Conservation (phyloP, 2,888 invertebrate species). For the Drosophila hamatofila region DNA sequence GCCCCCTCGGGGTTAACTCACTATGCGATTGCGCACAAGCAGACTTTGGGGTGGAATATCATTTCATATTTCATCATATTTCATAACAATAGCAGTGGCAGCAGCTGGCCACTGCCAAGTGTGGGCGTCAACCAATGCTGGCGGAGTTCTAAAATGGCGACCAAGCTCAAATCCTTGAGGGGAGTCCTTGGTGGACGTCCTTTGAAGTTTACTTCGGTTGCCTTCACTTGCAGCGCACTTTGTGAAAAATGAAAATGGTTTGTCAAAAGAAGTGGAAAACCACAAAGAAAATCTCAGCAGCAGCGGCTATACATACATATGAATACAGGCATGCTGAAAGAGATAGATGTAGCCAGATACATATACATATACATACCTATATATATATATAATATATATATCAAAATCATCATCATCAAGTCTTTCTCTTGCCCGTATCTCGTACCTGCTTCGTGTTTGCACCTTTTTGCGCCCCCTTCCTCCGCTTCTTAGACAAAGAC, state of each 20-base stretch:
- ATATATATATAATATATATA: constrained; percentile 54
- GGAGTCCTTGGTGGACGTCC: constrained; percentile 7
- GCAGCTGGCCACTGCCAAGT: neutral
- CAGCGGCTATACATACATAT: constrained; percentile 17
- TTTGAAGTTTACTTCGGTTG: constrained; percentile 37
- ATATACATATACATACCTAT: constrained; percentile 49
- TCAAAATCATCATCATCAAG: constrained; percentile 62
- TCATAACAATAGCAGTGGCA: constrained; percentile 55
- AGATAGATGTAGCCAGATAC: constrained; percentile 1
- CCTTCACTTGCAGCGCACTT: constrained; percentile 39
- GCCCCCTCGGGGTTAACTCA: neutral
- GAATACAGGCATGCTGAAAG: neutral
- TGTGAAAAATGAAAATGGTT: constrained; percentile 53
- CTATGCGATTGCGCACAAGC: constrained; percentile 63
- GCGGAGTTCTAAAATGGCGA: constrained; percentile 62
- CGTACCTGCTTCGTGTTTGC: constrained; percentile 58
- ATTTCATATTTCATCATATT: constrained; percentile 78
- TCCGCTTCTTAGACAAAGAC: constrained; percentile 41
- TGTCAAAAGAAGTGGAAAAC: constrained; percentile 82
- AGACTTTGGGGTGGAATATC: constrained; percentile 51
- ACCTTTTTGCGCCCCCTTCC: constrained; percentile 46
- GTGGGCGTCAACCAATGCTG: constrained; percentile 39
- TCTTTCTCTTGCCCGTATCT: constrained; percentile 66
- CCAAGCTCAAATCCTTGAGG: neutral
- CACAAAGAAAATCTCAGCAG: constrained; percentile 82